Base-by-base conservation (phyloP, 2,797 vertebrate species). In the Cirrhinus mrigala region DNA sequence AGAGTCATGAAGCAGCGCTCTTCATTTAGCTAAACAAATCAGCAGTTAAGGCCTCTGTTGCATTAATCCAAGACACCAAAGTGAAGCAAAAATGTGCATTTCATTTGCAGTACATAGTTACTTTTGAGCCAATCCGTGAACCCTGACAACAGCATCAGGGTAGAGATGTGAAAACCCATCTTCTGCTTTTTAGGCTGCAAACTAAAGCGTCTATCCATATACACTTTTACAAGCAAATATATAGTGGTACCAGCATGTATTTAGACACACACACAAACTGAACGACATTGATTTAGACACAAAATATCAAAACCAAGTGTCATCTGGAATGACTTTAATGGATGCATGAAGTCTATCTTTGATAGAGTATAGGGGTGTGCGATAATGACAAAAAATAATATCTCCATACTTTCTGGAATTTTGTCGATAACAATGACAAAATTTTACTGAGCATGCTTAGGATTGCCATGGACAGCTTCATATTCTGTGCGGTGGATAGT, bases 21-120 rank as follows among this genome's bases (percentile, higher is more conserved):
- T 83, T 88, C 79, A 66, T 84, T 46, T 87, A 92, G 88, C 91
- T 90, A 92, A 94, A 94, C 93, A 94, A 91, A 91, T 90, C 89
- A 91, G 93, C 91, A 82, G 87, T 90, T 87, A 90, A 92, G 89
- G 56, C 52, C 64, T 88, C 78, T 20, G 22, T 40, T 9, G 2
- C 29, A 56, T 77, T 71, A 64, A 40, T 68, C 64, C 40, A 20
- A 62, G 56, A 60, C 50, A 68, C 15, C n/a, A 82, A 54, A 75
- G 20, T 11, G 7, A 64, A 71, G 29, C 37, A 52, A 44, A 68
- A 16, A 20, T 50, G 24, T 64, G 52, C 7, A n/a, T 64, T 44
- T 77, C 16, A 54, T 82, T 62, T 68, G 18, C 29, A 68, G 3
- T 68, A 27, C 14, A 58, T 64, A 18, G 56, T 73, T 82, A 79